Base-by-base conservation (phyloP, 2,797 vertebrate species). In the Dryobates pubescens region DNA sequence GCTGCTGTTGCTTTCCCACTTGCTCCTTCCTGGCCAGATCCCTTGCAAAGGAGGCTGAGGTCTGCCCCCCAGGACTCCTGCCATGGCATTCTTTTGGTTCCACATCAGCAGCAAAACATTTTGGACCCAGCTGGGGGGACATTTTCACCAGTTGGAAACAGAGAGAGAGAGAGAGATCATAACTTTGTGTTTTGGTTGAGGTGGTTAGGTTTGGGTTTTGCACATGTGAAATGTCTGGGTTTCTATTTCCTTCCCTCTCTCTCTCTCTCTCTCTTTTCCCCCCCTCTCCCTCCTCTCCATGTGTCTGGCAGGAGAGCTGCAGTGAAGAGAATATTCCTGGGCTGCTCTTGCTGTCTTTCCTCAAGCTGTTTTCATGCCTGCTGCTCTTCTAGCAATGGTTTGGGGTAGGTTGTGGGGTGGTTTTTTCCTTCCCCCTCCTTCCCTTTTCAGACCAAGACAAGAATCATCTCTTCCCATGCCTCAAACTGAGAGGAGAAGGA, bases 341-440 rank as follows among this genome's bases (percentile, higher is more conserved):
- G 0, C 57, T 14, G 43, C 27, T 80, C 62, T 84, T 6, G 30
- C 57, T 86, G 76, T 23, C 64, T 84, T 80, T 38, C 80, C 80
- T 61, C 70, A 59, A 93, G 82, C 74, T 90, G 90, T 30, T 36
- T 87, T 84, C 57, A 56, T 72, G 71, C 79, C 58, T 53, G 26
- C 45, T 34, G 7, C 38, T 32, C 4, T 45, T 47, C 76, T 43
- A 22, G 12, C 74, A 36, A 14, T 47, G 13, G 23, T 51, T 24
- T 29, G 16, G 41, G 41, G 41, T 43, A 17, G 8, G 27, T 16
- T 17, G 27, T 27, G 16, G 53, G 26, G 14, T 4, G 4, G 9
- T 19, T 9, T 56, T 30, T 36, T 45, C 38, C 38, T 38, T 23
- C 47, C 49, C 2, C 0, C 0, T 22, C 1, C 0, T 0, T 3